Conservation (phyloP, 2,797 vertebrate genomes). For the Enteromius treurensis region DNA sequence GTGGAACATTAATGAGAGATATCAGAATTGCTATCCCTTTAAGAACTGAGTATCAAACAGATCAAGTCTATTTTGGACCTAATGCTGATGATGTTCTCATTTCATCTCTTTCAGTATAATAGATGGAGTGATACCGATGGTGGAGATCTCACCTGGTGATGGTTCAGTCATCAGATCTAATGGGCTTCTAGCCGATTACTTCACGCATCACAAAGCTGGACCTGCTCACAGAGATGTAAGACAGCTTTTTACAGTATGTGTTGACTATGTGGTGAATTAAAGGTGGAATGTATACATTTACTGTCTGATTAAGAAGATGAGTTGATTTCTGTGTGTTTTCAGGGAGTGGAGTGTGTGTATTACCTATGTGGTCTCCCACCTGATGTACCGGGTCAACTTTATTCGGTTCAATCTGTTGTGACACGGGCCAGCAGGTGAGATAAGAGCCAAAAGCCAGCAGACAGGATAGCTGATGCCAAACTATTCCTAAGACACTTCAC, state of each 20-base stretch:
- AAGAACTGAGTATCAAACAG: background rate
- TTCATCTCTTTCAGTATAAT: slow-evolving; percentile 75
- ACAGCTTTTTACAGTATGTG: background rate
- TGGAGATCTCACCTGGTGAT: slow-evolving; percentile 88
- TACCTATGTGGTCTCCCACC: slow-evolving; percentile 75
- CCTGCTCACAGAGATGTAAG: slow-evolving; percentile 25
- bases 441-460: background rate
- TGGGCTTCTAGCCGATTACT: slow-evolving; percentile 83
- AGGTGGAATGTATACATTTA: background rate
- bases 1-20: background rate
- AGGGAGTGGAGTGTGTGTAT: slow-evolving; percentile 73
- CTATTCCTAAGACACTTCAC: background rate
- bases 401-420: slow-evolving; percentile 71
- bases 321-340: slow-evolving; percentile 16
- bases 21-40: background rate
- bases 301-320: background rate
- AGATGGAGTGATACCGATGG: slow-evolving; percentile 70
- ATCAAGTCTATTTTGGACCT: background rate
- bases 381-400: slow-evolving; percentile 71
- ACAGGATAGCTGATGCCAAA: background rate
- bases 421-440: slow-evolving; percentile 74
- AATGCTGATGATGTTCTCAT: background rate
- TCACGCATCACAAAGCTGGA: slow-evolving; percentile 74
- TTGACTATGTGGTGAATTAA: background rate
- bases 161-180: slow-evolving; percentile 88